Evolutionary conservation across 2,888 invertebrate genomes (phyloP), one percentile per base, ranked within the genome.

Genomic region (Macaria notata): DNA sequence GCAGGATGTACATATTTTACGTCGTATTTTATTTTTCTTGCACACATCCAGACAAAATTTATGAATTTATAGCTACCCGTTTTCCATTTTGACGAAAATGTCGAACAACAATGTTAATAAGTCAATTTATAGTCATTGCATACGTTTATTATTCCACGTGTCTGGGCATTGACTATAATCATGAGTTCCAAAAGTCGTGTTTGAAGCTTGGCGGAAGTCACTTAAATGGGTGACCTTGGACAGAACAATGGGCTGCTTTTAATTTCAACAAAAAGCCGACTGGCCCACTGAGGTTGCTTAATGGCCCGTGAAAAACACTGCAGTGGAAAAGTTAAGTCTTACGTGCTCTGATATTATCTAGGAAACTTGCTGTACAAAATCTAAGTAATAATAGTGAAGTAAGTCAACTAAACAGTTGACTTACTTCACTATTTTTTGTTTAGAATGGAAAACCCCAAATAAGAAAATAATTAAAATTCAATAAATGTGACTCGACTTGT

Each of bases 181-280:
- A 19, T 62, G 52, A 64, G 54, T 52, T 54, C 64, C 57, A 54
- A 56, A 62, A 54, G 61, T 48, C 59, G 55, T 51, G 44, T 60
- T 61, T 58, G 61, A 67, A 55, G 54, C 62, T 66, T 65, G 71
- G 76, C 83, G 86, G 85, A 87, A 86, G 81, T 75, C 72, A 76
- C 81, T 83, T 79, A 85, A 41, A 81, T 82, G 81, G 83, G 84
- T 88, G 82, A 84, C 90, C 90, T 89, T 89, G 87, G 68, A 56
- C 64, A 70, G 71, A 86, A 66, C 64, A 66, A 66, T 84, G 79
- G 79, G 72, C 81, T 81, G 77, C 76, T 78, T 79, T 78, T 78
- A 78, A 77, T 75, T 75, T 76, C 71, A 71, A 80, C 75, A 78
- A 81, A 79, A 67, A 83, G 71, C 70, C 65, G 73, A 74, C 66